Base-by-base conservation (phyloP, 2,888 invertebrate species). In the Tipula confusa region DNA sequence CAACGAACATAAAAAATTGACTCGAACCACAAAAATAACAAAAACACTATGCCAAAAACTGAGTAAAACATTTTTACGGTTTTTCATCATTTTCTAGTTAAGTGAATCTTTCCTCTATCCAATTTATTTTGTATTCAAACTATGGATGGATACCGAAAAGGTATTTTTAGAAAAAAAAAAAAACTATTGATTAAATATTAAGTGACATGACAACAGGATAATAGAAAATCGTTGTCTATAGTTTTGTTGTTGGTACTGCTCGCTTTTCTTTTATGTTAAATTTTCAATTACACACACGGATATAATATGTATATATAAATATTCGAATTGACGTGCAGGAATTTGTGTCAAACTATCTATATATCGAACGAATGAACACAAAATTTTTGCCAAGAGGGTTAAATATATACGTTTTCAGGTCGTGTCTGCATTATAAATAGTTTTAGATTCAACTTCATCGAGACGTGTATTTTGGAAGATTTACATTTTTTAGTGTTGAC, bases 131-230 rank as follows among this genome's bases (percentile, higher is more conserved):
- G 24, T 7, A 24, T 64, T 9, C 24, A 7, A 7, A 24, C 48
- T 64, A 64, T 3, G n/a, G n/a, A n/a, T n/a, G n/a, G n/a, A 18
- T 24, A 64, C 7, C 64, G 24, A 64, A 24, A 64, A 64, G 64
- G 64, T 64, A 64, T 64, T 64, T 64, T 64, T 64, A 64, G 64
- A 24, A 15, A 33, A 33, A 33, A 33, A 33, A 6, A 9, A 4
- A 43, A 43, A 43, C 43, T 64, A 64, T 64, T 64, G 64, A 64
- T 64, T 64, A 64, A 64, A 64, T 64, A 64, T 64, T 64, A 64
- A 64, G 64, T 64, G 64, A 64, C 64, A 64, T 64, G 64, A 64
- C 64, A 64, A 13, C 3, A 64, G 64, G 64, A 64, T 64, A 64
- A 64, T 24, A 24, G 64, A 64, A 64, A 64, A 24, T 24, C 64